Evolutionary conservation across 2,113 vertebrate genomes (phyloP), one percentile per base, ranked within the genome.

Genomic region (Lamprologus callipterus): DNA sequence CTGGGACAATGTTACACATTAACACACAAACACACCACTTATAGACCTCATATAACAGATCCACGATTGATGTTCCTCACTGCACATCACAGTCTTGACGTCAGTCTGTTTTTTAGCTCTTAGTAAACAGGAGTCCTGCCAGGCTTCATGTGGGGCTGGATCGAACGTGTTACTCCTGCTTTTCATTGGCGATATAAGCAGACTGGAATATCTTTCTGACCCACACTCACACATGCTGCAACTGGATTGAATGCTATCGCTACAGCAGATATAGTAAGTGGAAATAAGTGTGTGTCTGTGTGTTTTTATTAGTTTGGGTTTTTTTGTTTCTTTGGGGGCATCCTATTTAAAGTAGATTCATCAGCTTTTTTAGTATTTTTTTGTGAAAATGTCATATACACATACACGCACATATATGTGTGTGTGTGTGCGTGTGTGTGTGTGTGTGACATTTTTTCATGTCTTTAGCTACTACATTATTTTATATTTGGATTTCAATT

Each of bases 41-140:
- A 14, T 45, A 31, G 57, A 63, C 26, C 12, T 65, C 78, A 51
- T 79, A 16, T 47, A 37, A 47, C 33, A 65, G 40, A 17, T 49
- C 58, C 58, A 28, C 45, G 85, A 94, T 94, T 88, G 92, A 94
- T 88, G 89, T 92, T 89, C 87, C 81, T 80, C 16, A 8, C 14
- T 70, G 31, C 81, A 63, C 42, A 83, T 91, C 84, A 83, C 68
- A 81, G 82, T 21, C 3, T n/a, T 94, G 94, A 95, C 93, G 90
- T 93, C 87, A 88, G 83, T 53, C 75, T 51, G 81, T 93, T 92
- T 84, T 89, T 86, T 4, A 86, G 85, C 85, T 83, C 85, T 86
- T 93, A 86, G 93, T 94, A 93, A 95, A 95, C 91, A 93, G 92
- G 93, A 92, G 91, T 89, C 86, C 90, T 73, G 88, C 93, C 84